Conservation (phyloP, 2,888 invertebrate genomes). For the Drosophila anomalata region DNA sequence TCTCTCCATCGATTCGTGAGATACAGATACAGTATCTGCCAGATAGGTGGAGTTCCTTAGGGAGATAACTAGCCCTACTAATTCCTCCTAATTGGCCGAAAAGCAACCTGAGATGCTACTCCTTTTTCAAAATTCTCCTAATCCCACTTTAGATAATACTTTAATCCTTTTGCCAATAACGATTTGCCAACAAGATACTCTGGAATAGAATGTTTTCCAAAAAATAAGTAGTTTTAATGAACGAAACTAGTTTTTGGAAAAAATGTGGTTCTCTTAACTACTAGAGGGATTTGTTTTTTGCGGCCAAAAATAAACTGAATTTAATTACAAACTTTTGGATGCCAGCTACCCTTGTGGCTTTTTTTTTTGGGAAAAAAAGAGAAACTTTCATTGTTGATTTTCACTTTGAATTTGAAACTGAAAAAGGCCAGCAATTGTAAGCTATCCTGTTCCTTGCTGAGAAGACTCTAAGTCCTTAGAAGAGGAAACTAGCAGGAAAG, state of each 20-base stretch:
- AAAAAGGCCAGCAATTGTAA: not conserved
- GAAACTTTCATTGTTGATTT: not conserved
- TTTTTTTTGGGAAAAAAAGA: not conserved
- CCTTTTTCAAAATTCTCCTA: not conserved
- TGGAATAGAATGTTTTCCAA: not conserved
- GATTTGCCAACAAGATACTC: not conserved
- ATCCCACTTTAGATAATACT: not conserved
- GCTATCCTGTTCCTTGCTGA: not conserved
- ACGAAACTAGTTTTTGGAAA: not conserved
- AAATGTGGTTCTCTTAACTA: too few relatives aligned
- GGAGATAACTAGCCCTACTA: not conserved
- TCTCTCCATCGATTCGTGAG: constrained; percentile 34
- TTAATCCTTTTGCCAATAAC: not conserved
- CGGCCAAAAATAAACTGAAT: constrained; percentile 1
- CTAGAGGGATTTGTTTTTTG: not conserved
- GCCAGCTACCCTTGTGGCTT: not conserved
- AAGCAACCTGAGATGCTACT: too few relatives aligned
- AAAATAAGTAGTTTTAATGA: not conserved
- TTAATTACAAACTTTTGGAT: not conserved
- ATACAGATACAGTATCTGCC: constrained; percentile 11
- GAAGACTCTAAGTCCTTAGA: too few relatives aligned
- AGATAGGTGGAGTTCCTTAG: not conserved
- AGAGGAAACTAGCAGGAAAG: not conserved
- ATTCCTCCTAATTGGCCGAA: not conserved
- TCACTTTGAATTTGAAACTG: not conserved